Percentiles rank a stretch among this genome's conserved stretches.
phyloP scores from a whole-genome alignment of 2,113 vertebrate genomes.

The Oreotrochilus melanogaster region DNA sequence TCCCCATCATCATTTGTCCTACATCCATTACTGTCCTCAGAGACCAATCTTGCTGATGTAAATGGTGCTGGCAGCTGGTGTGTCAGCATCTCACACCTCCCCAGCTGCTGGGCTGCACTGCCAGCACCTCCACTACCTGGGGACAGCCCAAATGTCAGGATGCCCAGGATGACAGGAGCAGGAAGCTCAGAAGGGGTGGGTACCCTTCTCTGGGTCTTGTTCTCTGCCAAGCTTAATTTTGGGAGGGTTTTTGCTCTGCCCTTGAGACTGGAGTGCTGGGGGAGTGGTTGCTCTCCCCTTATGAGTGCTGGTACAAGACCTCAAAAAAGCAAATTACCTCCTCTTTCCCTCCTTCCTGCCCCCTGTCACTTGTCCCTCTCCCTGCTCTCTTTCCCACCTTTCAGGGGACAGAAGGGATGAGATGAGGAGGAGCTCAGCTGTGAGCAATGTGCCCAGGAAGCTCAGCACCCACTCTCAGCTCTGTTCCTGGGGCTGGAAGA shows the following conservation, averaged over 20 bases:
- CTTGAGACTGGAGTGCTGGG: not conserved
- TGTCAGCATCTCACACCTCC: conserved; percentile 71
- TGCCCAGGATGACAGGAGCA: not conserved
- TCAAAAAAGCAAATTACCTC: not conserved
- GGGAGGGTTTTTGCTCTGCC: not conserved
- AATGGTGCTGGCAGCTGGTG: conserved; percentile 76
- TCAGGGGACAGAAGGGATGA: not conserved
- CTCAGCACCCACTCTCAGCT: not conserved
- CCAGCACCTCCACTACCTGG: not conserved
- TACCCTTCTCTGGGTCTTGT: not conserved
- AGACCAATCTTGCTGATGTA: conserved; percentile 71
- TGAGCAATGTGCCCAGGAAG: rapidly evolving
- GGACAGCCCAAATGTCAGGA: rapidly evolving
- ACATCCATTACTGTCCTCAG: conserved; percentile 77
- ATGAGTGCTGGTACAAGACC: not conserved
- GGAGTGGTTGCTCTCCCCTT: not conserved
- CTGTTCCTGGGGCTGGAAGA: not conserved
- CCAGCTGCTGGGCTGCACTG: conserved; percentile 29
- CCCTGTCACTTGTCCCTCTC: not conserved
- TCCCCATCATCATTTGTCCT: conserved; percentile 81
- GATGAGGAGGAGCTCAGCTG: not conserved
- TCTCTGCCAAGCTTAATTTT: not conserved
- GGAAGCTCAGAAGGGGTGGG: not conserved
- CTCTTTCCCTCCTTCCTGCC: not conserved
- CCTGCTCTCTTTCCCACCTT: not conserved